Evolutionary conservation across 2,888 invertebrate species (phyloP).

Genomic region (Eupeodes latifasciatus): DNA sequence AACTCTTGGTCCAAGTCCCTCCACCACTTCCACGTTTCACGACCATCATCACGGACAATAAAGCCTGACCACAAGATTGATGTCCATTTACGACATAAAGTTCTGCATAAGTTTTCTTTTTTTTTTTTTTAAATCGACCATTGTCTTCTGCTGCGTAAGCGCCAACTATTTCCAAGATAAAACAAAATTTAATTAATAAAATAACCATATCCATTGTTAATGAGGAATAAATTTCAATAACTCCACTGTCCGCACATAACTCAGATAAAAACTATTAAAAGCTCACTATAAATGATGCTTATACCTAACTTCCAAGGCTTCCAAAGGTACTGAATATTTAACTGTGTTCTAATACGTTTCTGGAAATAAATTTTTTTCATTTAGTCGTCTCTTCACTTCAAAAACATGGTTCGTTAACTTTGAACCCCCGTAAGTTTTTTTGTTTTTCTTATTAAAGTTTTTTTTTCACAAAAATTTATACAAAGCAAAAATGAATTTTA

Average conservation of each 20-base stretch:
- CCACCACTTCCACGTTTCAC: not conserved
- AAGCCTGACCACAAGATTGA: slow-evolving; percentile 53
- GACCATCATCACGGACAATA: slow-evolving; percentile 37
- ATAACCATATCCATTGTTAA: slow-evolving; percentile 42
- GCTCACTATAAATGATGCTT: slow-evolving; percentile 66
- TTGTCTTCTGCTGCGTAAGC: slow-evolving; percentile 34
- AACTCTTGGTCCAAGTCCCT: not conserved
- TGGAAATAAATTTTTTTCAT: slow-evolving; percentile 13
- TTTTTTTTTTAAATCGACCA: not conserved
- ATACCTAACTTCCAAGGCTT: slow-evolving; percentile 61
- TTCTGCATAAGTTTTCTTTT: slow-evolving; percentile 6
- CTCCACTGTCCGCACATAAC: slow-evolving; percentile 52
- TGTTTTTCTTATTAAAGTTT: not conserved
- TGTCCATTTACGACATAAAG: slow-evolving; percentile 49
- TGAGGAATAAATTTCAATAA: slow-evolving; percentile 61
- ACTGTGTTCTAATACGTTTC: slow-evolving; percentile 43
- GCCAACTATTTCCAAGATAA: slow-evolving; percentile 3
- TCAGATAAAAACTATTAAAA: slow-evolving; percentile 54
- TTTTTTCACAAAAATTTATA: not conserved
- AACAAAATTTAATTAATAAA: slow-evolving; percentile 45
- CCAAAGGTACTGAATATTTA: slow-evolving; percentile 22
- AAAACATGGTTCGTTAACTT: slow-evolving; percentile 72
- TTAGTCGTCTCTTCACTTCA: not conserved
- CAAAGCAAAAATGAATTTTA: slow-evolving; percentile 40
- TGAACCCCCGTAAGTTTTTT: slow-evolving; percentile 16